phyloP scores from a whole-genome alignment of 37 sponge, comb jelly and placozoan species.

The Ephydatia muelleri region DNA sequence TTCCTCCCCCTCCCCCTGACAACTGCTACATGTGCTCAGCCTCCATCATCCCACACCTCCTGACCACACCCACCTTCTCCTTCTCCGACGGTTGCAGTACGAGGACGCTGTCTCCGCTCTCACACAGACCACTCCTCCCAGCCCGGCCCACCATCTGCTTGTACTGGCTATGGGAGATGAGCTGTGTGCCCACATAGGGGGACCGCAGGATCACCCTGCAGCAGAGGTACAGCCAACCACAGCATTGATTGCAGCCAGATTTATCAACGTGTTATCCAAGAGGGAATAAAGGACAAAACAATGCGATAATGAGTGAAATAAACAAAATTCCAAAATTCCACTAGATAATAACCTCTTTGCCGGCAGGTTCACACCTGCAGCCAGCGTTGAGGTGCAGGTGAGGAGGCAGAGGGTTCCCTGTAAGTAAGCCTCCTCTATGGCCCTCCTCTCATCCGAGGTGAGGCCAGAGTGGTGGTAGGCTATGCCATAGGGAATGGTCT shows the following conservation, averaged over 20 bases:
- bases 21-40: no score
- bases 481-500: slow-evolving; percentile 84
- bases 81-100: slow-evolving; percentile 52
- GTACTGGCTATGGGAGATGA: slow-evolving; percentile 82
- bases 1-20: no score
- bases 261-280: not conserved
- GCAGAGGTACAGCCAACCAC: not conserved
- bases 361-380: slow-evolving; percentile 97
- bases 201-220: slow-evolving; percentile 88
- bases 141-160: slow-evolving; percentile 97
- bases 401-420: slow-evolving; percentile 73
- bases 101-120: slow-evolving; percentile 81
- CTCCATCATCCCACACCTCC: not conserved
- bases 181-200: slow-evolving; percentile 78
- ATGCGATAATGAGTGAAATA: not conserved
- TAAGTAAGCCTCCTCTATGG: slow-evolving; percentile 85
- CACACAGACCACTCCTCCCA: slow-evolving; percentile 87
- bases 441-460: slow-evolving; percentile 85
- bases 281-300: not conserved
- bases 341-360: slow-evolving; percentile 65
- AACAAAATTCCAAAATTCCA: not conserved
- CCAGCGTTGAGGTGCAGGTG: slow-evolving; percentile 92
- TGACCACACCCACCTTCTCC: slow-evolving; percentile 43
- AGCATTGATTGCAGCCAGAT: not conserved
- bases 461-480: slow-evolving; percentile 96